Conservation (phyloP, 2,113 vertebrate genomes). For the Antennarius striatus region DNA sequence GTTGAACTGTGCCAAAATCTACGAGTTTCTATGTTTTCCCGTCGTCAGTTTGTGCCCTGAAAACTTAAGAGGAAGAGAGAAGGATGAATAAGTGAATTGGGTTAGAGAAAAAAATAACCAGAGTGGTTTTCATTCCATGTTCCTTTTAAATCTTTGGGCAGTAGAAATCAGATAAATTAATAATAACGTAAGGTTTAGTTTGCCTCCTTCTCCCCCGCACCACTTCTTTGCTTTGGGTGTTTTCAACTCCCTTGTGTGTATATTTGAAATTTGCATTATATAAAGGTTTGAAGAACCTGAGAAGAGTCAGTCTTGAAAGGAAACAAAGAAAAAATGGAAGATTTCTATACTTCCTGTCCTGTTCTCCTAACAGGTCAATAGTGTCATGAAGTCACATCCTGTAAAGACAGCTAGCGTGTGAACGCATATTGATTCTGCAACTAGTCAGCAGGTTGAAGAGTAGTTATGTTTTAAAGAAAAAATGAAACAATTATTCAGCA, state of each 20-base stretch:
- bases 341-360: conserved; percentile 14
- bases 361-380: not conserved
- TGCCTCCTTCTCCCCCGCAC: conserved; percentile 25
- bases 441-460: not conserved
- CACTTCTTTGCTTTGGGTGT: conserved; percentile 38
- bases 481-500: conserved; percentile 2
- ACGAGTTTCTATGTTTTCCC: conserved; percentile 43
- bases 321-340: conserved; percentile 11
- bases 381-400: not conserved
- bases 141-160: conserved; percentile 58
- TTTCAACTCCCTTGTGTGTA: conserved; percentile 45
- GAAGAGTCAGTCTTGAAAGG: conserved; percentile 31
- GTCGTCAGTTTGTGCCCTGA: conserved; percentile 33
- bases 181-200: conserved; percentile 57
- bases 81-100: conserved; percentile 30
- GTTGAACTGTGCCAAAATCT: conserved; percentile 50
- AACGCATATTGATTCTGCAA: conserved; percentile 25
- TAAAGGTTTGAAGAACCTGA: conserved; percentile 48
- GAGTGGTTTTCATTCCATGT: conserved; percentile 42
- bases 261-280: conserved; percentile 57
- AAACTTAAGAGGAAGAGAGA: conserved; percentile 32
- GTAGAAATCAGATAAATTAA: conserved; percentile 62
- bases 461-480: not conserved
- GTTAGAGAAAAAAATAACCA: conserved; percentile 24
- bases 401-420: conserved; percentile 10